These are phyloP conservation scores for Varecia variegata DNA, from an alignment of 2,797 vertebrate genomes.

Conservation along the genomic window DNA sequence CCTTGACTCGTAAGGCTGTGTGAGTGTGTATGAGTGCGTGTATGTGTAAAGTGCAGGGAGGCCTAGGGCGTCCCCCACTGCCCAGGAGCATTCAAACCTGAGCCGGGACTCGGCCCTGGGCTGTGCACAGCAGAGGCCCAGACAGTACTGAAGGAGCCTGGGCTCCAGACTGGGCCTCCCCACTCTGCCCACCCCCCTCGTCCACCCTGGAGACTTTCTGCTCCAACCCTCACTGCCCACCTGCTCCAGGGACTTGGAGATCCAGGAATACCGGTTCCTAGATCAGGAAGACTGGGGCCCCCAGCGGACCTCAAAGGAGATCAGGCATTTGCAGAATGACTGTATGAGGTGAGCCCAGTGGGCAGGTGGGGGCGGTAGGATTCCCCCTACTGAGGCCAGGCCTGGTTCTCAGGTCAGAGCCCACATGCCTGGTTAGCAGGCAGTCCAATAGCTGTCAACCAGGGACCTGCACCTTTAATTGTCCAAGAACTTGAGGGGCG, in stretches of 20 bases:
- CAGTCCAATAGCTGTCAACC: not conserved
- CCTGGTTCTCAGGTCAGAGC: not conserved
- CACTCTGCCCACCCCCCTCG: too few relatives aligned
- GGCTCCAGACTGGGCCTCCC: not conserved
- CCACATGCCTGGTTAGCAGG: not conserved
- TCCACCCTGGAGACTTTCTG: not conserved
- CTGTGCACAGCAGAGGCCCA: not conserved
- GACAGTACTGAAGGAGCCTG: not conserved
- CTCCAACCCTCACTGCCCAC: not conserved
- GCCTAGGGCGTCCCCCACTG: accelerated
- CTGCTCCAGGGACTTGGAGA: not conserved
- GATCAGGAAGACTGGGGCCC: conserved; percentile 57
- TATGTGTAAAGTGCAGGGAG: not conserved
- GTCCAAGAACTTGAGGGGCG: not conserved
- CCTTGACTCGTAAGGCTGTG: conserved; percentile 35
- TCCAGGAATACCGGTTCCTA: not conserved
- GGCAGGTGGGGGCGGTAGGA: not conserved
- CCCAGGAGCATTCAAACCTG: not conserved
- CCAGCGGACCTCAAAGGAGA: conserved; percentile 1
- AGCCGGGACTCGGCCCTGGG: not conserved
- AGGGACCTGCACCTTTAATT: not conserved
- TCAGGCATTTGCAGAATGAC: not conserved
- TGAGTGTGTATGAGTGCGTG: not conserved
- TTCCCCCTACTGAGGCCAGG: not conserved
- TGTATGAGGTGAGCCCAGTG: conserved; percentile 55